Conservation (phyloP, 30 jellyfish, hydroid and myxozoan species). For the Aurelia aurita complex sp. Pacific region DNA sequence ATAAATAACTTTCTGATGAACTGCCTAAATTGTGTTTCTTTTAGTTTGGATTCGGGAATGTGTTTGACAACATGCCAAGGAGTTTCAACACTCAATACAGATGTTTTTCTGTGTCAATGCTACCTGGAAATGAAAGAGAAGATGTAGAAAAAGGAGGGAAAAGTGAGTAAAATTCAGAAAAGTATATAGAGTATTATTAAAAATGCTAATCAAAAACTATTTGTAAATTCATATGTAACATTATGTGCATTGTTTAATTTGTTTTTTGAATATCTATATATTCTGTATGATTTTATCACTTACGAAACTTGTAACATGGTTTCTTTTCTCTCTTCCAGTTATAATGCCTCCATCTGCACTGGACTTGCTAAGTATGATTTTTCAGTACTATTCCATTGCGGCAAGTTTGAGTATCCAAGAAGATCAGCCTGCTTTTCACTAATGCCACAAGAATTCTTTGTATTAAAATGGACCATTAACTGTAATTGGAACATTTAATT, state of each 20-base stretch:
- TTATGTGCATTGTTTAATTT: no score
- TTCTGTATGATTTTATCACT: no score
- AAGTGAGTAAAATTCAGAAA: conserved; percentile 26
- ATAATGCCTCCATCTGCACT: conserved; percentile 97
- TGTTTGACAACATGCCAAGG: conserved; percentile 75
- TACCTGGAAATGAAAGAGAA: conserved; percentile 74
- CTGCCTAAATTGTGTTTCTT: neutral
- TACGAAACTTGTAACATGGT: no score
- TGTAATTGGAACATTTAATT: no score
- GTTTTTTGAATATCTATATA: no score
- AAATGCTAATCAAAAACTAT: no score
- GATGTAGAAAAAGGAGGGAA: conserved; percentile 96
- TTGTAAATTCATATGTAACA: no score
- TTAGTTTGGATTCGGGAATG: conserved; percentile 78
- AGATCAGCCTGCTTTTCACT: neutral
- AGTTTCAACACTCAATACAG: conserved; percentile 81
- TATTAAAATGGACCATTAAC: no score
- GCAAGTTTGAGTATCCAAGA: neutral
- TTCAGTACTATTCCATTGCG: neutral
- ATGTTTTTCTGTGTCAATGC: conserved; percentile 91
- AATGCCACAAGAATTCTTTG: no score
- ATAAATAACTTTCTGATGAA: no score
- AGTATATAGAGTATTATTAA: no score
- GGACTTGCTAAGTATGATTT: conserved; percentile 84
- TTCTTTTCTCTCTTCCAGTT: conserved; percentile 45